These are phyloP conservation scores for Coregonus ussuriensis DNA, from an alignment of 2,797 vertebrate genomes.

Conservation along the genomic window DNA sequence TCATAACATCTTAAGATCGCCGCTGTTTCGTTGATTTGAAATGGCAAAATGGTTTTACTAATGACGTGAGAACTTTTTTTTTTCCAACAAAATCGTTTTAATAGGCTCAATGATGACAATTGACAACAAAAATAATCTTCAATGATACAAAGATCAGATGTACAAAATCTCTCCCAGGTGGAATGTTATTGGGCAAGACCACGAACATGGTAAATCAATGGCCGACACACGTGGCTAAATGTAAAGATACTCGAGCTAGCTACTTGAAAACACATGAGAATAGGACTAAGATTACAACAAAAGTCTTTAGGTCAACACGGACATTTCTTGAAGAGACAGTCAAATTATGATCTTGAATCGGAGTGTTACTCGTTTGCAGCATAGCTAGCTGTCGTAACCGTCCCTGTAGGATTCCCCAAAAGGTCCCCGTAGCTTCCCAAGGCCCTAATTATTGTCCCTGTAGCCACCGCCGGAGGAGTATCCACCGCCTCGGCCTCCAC, in stretches of 20 bases:
- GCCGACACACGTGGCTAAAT: slow-evolving; percentile 71
- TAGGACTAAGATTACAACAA: slow-evolving; percentile 75
- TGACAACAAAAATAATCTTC: slow-evolving; percentile 82
- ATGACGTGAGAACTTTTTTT: slow-evolving; percentile 18
- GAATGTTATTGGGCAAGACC: slow-evolving; percentile 75
- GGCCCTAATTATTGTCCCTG: slow-evolving; percentile 46
- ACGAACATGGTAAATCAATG: slow-evolving; percentile 65
- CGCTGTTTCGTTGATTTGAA: no score
- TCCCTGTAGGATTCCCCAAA: slow-evolving; percentile 72
- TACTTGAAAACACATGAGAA: slow-evolving; percentile 74
- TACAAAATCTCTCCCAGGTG: slow-evolving; percentile 86
- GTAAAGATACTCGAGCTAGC: slow-evolving; percentile 64
- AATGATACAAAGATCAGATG: slow-evolving; percentile 93
- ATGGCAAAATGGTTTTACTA: no score
- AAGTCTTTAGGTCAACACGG: slow-evolving; percentile 84
- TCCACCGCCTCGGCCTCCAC: slow-evolving; percentile 26
- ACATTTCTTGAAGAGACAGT: slow-evolving; percentile 98
- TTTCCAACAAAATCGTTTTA: slow-evolving; percentile 96
- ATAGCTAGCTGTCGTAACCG: slow-evolving; percentile 84
- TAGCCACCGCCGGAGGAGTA: slow-evolving; percentile 31
- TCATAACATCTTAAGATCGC: no score
- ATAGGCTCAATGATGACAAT: slow-evolving; percentile 99
- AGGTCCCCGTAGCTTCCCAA: slow-evolving; percentile 63
- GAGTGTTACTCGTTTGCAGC: slow-evolving; percentile 95
- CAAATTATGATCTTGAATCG: slow-evolving; percentile 98